Evolutionary conservation across 1,140 invertebrate genomes (phyloP), one percentile per base, ranked within the genome.

Genomic region (Tetragnatha versicolor): DNA sequence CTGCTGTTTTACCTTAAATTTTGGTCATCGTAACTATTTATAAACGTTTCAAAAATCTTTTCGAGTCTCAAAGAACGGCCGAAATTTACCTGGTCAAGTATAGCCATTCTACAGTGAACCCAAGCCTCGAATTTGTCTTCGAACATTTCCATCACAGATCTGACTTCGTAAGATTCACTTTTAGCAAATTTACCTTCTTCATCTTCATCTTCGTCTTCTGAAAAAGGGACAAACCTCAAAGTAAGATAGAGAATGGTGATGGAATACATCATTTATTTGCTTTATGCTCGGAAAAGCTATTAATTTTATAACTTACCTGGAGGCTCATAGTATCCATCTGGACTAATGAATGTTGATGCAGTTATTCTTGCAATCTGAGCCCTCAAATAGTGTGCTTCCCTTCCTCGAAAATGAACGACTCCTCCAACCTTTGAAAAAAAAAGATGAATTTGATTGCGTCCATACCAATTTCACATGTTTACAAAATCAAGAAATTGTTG

Each of bases 301-400:
- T 20, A 2, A 22, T 51, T 51, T 51, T 2, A 14, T 22, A 31
- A 42, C 20, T 6, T 73, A 73, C 69, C 51, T 42, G 29, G 3
- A 14, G 42, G 17, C 2, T 4, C 35, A 27, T 65, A 77, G 29
- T 29, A 77, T 20, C 55, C 35, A 0, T 0, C 20, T 29, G 73
- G 73, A 27, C 60, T 33, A 3, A 77, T 63, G 14, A 2, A 37
- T 33, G 73, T 77, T 9, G 31, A n/a, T 35, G 73, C 60, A n/a
- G 73, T 45, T 33, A 77, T 77, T 53, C 73, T 33, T 10, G 73
- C 73, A 20, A 77, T 77, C 9, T 77, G 73, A 0, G 73, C 73
- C 31, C 73, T 53, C 45, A 77, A 22, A 22, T 77, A 77, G 14
- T 77, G 73, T 5, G 73, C 73, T 77, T 77, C 73, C 53, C 53